Conservation (phyloP, 1,140 invertebrate species). For the Megalopta genalis region DNA sequence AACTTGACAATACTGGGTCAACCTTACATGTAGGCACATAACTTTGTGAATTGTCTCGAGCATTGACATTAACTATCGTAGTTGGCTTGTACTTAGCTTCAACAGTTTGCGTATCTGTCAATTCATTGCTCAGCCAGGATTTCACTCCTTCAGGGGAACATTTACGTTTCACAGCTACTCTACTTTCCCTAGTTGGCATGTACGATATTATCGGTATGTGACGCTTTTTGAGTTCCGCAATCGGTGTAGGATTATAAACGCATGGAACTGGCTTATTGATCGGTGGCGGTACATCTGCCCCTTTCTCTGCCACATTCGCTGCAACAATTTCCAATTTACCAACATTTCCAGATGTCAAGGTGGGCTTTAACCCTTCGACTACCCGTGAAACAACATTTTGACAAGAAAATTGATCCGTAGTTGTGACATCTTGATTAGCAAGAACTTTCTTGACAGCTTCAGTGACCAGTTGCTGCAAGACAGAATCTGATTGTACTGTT, state of each 20-base stretch:
- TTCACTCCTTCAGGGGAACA: constrained; percentile 64
- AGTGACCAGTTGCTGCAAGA: constrained; percentile 78
- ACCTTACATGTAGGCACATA: constrained; percentile 74
- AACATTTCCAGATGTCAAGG: constrained; percentile 62
- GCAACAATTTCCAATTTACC: constrained; percentile 29
- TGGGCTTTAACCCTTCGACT: constrained; percentile 76
- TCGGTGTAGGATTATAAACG: constrained; percentile 84
- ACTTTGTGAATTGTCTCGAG: constrained; percentile 55
- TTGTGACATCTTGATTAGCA: constrained; percentile 72
- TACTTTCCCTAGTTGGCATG: constrained; percentile 74
- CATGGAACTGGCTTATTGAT: constrained; percentile 62
- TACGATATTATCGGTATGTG: constrained; percentile 79
- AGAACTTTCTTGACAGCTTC: constrained; percentile 80
- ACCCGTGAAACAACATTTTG: constrained; percentile 78
- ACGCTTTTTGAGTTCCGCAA: constrained; percentile 81
- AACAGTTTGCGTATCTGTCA: constrained; percentile 50
- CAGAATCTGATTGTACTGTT: constrained; percentile 51
- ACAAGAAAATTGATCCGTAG: constrained; percentile 71
- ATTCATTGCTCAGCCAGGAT: constrained; percentile 70
- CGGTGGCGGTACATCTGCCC: constrained; percentile 51
- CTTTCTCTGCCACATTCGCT: constrained; percentile 46
- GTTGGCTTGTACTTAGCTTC: constrained; percentile 76
- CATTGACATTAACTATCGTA: constrained; percentile 59
- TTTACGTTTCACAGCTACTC: constrained; percentile 76
- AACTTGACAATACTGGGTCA: constrained; percentile 63